phyloP scores from a whole-genome alignment of 2,797 vertebrate species.

The Brachyrhaphis roseni region DNA sequence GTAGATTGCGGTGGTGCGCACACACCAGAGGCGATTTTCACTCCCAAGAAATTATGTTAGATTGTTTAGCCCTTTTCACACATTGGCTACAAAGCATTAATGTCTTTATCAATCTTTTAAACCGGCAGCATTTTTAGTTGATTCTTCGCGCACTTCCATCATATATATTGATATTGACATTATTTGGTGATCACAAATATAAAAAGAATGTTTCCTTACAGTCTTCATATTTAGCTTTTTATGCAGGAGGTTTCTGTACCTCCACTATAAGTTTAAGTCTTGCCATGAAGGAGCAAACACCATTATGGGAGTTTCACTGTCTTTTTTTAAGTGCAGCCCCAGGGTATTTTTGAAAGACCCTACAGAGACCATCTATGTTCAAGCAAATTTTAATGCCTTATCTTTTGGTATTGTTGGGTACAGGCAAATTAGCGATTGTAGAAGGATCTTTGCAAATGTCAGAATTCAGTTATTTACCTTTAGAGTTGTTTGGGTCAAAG shows the following conservation, averaged over 20 bases:
- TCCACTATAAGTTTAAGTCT: neutral
- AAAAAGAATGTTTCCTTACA: neutral
- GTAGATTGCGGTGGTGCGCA: constrained; percentile 40
- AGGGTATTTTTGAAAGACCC: neutral
- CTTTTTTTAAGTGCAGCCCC: neutral
- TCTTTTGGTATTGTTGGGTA: neutral
- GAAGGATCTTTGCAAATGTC: neutral
- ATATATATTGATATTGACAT: neutral
- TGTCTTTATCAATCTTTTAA: constrained; percentile 15
- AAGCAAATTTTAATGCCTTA: neutral
- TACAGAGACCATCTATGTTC: neutral
- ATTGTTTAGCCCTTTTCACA: constrained; percentile 16
- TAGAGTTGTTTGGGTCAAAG: neutral
- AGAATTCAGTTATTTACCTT: neutral
- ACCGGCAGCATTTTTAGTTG: neutral
- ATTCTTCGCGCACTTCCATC: neutral
- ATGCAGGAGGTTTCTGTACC: neutral
- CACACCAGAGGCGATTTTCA: constrained; percentile 26
- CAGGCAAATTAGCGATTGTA: neutral
- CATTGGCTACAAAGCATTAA: constrained; percentile 4
- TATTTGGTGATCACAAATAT: neutral
- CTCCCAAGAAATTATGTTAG: constrained; percentile 37
- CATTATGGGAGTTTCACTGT: neutral
- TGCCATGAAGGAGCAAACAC: too few species aligned
- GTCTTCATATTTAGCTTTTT: neutral